Evolutionary conservation across 2,113 vertebrate species (phyloP).

Genomic region (Pluvianellus socialis): DNA sequence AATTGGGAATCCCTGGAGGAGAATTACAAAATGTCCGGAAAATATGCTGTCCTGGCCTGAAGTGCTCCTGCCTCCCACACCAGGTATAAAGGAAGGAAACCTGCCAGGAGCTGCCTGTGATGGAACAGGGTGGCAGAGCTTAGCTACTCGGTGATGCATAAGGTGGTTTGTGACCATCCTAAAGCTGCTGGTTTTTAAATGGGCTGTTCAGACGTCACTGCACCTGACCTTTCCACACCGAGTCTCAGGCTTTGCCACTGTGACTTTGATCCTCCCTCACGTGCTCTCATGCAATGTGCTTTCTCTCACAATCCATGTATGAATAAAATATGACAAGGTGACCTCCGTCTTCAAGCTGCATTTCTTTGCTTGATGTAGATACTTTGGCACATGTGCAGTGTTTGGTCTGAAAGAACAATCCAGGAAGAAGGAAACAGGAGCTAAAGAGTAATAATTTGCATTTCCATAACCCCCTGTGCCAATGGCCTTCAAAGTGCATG

Average conservation of each 20-base stretch:
- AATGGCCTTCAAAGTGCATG: neutral
- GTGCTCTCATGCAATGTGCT: neutral
- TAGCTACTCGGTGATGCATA: neutral
- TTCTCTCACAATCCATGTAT: neutral
- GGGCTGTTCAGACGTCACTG: neutral
- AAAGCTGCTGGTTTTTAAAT: neutral
- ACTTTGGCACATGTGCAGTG: neutral
- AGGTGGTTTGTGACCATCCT: neutral
- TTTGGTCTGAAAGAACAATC: neutral
- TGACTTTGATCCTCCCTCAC: neutral
- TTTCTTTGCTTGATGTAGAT: neutral
- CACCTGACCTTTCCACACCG: neutral
- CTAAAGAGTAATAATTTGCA: neutral
- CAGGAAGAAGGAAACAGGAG: neutral
- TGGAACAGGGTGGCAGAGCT: neutral
- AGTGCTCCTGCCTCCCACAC: neutral
- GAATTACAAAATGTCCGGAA: neutral
- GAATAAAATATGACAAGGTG: neutral
- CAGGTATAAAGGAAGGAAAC: neutral
- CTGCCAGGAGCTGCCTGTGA: neutral
- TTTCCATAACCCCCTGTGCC: neutral
- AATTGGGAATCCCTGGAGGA: neutral
- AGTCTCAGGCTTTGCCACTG: neutral
- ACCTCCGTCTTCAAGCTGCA: fast-evolving
- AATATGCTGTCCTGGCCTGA: neutral